A percentile compares a stretch with the other conserved stretches of the same genome.
Evolutionary conservation across 1,140 invertebrate species (phyloP).

Genomic region (Aphidius gifuensis): DNA sequence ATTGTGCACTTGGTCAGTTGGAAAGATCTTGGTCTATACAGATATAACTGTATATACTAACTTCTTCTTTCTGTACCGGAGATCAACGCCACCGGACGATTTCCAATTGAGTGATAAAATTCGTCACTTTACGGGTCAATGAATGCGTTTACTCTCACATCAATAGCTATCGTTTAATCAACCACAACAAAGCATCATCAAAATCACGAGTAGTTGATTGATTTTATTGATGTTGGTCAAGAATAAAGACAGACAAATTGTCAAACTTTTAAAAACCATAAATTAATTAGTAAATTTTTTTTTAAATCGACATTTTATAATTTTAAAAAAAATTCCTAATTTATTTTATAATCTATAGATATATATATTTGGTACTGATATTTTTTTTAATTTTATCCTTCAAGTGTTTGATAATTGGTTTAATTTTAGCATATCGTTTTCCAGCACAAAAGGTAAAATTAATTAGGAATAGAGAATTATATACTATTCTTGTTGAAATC

Average conservation of each 20-base stretch:
- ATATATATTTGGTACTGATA: too few species aligned
- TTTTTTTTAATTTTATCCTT: neutral
- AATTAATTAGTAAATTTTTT: too few species aligned
- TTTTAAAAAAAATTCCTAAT: too few species aligned
- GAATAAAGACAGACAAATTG: too few species aligned
- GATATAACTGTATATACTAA: too few species aligned
- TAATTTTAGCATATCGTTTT: slow-evolving; percentile 4
- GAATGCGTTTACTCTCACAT: slow-evolving; percentile 1
- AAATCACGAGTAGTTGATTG: slow-evolving; percentile 1
- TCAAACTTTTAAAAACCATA: too few species aligned
- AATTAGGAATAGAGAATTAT: slow-evolving; percentile 25
- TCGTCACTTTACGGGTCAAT: slow-evolving; percentile 1
- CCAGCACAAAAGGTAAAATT: slow-evolving; percentile 24
- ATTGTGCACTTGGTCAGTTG: too few species aligned
- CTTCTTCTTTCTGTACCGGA: neutral
- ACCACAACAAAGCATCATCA: slow-evolving; percentile 9
- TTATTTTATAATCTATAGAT: too few species aligned
- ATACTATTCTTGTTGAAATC: slow-evolving; percentile 33
- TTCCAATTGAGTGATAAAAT: slow-evolving; percentile 2
- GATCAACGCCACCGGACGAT: neutral
- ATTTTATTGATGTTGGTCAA: neutral
- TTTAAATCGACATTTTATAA: too few species aligned
- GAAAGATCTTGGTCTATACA: too few species aligned
- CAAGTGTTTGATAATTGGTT: slow-evolving; percentile 14
- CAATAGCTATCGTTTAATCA: slow-evolving; percentile 17